A percentile compares a stretch with the other conserved stretches of the same genome.
Evolutionary conservation across 2,113 vertebrate species (phyloP).

Genomic region (Mugil cephalus): DNA sequence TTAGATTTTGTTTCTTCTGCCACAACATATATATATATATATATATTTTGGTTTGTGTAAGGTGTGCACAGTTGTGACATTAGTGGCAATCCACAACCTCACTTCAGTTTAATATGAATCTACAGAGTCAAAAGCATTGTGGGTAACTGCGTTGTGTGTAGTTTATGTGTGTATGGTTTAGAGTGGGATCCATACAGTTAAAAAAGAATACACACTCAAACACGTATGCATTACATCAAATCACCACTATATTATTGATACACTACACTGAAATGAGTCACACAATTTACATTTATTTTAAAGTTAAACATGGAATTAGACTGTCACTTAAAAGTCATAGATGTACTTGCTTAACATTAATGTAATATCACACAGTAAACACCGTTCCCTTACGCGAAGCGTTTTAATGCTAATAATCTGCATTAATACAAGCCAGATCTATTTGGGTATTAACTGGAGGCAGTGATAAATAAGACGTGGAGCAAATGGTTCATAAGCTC

Average conservation of each 20-base stretch:
- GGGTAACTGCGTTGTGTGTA: neutral
- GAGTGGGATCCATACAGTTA: neutral
- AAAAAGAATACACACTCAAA: neutral
- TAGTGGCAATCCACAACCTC: neutral
- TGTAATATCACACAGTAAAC: too few species aligned
- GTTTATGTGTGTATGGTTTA: too few species aligned
- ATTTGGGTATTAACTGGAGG: neutral
- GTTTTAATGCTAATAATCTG: too few species aligned
- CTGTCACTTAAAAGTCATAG: too few species aligned
- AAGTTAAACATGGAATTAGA: too few species aligned
- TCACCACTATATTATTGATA: too few species aligned
- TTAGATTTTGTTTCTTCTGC: neutral
- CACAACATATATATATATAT: constrained; percentile 37
- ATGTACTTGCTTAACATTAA: too few species aligned
- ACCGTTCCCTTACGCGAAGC: too few species aligned
- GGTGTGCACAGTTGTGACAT: neutral
- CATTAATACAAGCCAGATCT: neutral
- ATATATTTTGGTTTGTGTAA: too few species aligned
- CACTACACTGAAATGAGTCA: too few species aligned
- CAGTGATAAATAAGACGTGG: neutral
- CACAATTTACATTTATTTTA: too few species aligned
- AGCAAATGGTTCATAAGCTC: neutral
- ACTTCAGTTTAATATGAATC: neutral
- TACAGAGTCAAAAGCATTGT: neutral
- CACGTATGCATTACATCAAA: too few species aligned